Evolutionary conservation across 2,888 invertebrate genomes (phyloP), one percentile per base, ranked within the genome.

Genomic region (Drosophila mercatorum): DNA sequence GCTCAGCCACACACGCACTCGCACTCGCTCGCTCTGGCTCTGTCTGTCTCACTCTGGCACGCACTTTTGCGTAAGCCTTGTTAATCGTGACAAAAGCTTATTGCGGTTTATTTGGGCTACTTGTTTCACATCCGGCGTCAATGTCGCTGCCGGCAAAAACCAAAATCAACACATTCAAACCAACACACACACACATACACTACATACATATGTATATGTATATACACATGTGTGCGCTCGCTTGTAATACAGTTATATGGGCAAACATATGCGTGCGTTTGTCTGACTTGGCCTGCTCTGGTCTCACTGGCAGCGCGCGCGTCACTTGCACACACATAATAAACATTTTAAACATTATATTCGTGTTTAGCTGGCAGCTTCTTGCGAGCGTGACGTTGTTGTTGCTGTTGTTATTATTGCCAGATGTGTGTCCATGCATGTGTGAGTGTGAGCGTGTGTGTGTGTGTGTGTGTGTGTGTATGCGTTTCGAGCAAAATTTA

Each of bases 31-130:
- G 28, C 49, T 51, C 49, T 26, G 0, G 12, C 10, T 26, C 46
- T 4, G n/a, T 12, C 34, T 31, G 36, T 28, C 34, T 31, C 41
- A 3, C 55, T 8, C 31, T 14, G 40, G 55, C 55, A 68, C 72
- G 72, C 89, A 89, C 79, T 87, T 81, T 87, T 84, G 82, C 85
- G 88, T 89, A 85, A 85, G 89, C 84, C 86, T 86, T 87, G 86
- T 87, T 87, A 89, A 87, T 89, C 86, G 86, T 89, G 86, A 87
- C 90, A 87, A 87, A 87, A 89, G 90, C 90, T 89, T 88, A 85
- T 85, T 85, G 84, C 84, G 84, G 84, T 89, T 85, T 85, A 85
- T 85, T 85, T 85, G 88, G 84, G 88, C 84, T 89, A 85, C 84
- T 85, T 85, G 84, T 87, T 89, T 89, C 84, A 72, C 88, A 89